Evolutionary conservation across 2,797 vertebrate species (phyloP), one percentile per base, ranked within the genome.

Genomic region (Ispidina lecontei): DNA sequence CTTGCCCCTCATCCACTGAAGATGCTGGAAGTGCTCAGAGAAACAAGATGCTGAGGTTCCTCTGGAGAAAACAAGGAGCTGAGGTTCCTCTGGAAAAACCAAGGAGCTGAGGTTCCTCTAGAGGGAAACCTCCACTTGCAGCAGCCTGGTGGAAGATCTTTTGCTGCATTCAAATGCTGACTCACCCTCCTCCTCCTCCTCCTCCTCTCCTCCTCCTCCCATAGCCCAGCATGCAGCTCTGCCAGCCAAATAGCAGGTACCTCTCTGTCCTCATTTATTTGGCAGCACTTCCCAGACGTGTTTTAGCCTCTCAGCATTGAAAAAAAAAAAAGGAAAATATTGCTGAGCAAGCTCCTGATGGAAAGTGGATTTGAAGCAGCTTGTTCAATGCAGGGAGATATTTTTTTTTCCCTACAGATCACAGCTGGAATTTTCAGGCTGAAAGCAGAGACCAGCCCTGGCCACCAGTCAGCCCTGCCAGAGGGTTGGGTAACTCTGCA

Each of bases 91-190:
- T 37, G 37, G 12, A 37, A 5, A 37, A 37, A 37, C 5, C 5
- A 4, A 35, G 76, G 41, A 72, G 90, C 20, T 0, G 35, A 94
- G 88, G 7, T 74, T 95, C 95, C 95, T 96, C 95, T 95, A 96
- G 94, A 94, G 94, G 95, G 95, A 96, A 95, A 63, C 93, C 95
- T 95, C n/a, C 12, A 12, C 77, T 84, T 55, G 65, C 86, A 78
- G 92, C 90, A 91, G 85, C 44, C 37, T 4, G 44, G 2, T 5
- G 22, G 59, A 25, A 79, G 44, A 44, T 76, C 67, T 49, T n/a
- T 14, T 78, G 94, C 93, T 60, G 89, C 87, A 25, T 20, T 10
- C 65, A 91, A 91, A 81, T 2, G 92, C 93, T 95, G 94, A 96
- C 87, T 96, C 94, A 94, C 84, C 54, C 89, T 76, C 86, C 83